Evolutionary conservation across 2,113 vertebrate genomes (phyloP), one percentile per base, ranked within the genome.

Genomic region (Xiphophorus hellerii): DNA sequence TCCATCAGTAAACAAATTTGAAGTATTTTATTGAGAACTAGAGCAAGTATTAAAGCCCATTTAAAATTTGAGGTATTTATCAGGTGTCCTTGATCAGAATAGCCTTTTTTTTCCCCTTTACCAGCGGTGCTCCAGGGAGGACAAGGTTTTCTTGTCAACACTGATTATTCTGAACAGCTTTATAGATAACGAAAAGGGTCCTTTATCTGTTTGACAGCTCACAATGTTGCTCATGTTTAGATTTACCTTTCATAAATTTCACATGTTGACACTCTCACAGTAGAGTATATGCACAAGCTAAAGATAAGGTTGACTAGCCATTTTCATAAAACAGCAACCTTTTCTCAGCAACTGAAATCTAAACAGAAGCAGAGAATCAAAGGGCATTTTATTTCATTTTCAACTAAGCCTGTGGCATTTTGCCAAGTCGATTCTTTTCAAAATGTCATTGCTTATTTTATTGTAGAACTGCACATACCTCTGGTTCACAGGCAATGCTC

Each of bases 361-460:
- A 22, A 54, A 44, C 27, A 69, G 80, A 71, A 17, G 20, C 62
- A 51, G n/a, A 10, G 17, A 67, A 69, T 81, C 14, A 62, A 65
- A 77, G 37, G 27, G 29, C 64, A 29, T 66, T 71, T 80, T 35
- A 69, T 28, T 78, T 76, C 8, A 76, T 76, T 67, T 75, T 25
- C 48, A 77, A 37, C 48, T 9, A 25, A 74, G 42, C 48, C 29
- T 8, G 22, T 70, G 71, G 65, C 62, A 76, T 70, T 80, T 58
- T 58, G 22, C 72, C 54, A 71, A 71, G 72, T 79, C 15, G 5
- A 71, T 78, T 76, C 7, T 76, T 84, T 80, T 76, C 4, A 70
- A 78, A 85, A 88, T 81, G 73, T 65, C 74, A 81, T 54, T 58
- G 66, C 44, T 71, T 63, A 48, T 62, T 73, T 73, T 11, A 22